These are phyloP conservation scores for Ormyrus thymus DNA, from an alignment of 2,888 invertebrate genomes.

Conservation along the genomic window DNA sequence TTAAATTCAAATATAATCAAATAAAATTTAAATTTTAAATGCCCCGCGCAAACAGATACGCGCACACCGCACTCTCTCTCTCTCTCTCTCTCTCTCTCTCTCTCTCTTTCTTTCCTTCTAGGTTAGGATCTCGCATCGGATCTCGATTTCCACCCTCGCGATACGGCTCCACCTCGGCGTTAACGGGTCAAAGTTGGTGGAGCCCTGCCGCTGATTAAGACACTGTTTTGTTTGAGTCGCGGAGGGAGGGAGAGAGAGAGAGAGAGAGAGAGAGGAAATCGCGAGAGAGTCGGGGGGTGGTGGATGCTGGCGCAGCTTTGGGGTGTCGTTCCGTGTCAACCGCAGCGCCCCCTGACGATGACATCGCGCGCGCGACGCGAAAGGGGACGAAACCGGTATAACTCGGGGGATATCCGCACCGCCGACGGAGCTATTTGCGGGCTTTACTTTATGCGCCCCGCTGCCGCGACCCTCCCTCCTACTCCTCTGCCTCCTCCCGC, in stretches of 20 bases:
- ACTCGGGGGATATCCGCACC: constrained; percentile 58
- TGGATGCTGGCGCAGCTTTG: constrained; percentile 39
- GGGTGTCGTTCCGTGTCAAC: constrained; percentile 74
- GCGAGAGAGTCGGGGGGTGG: constrained; percentile 24
- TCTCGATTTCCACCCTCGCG: constrained; percentile 8
- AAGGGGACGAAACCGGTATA: constrained; percentile 72
- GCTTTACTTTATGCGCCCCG: constrained; percentile 61
- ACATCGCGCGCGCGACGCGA: constrained; percentile 71
- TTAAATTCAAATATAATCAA: constrained; percentile 76
- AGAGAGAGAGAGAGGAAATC: constrained; percentile 20
- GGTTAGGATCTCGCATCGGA: background rate
- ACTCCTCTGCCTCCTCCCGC: background rate
- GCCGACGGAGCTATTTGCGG: constrained; percentile 63
- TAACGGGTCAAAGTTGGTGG: constrained; percentile 69
- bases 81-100: constrained; percentile 14
- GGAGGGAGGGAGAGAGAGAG: constrained; percentile 33
- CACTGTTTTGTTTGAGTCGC: constrained; percentile 69
- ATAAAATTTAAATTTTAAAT: constrained; percentile 75
- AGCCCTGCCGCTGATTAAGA: constrained; percentile 67
- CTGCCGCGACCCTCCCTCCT: background rate
- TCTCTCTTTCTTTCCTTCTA: constrained; percentile 4
- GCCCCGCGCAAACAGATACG: constrained; percentile 30
- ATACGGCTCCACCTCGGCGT: constrained; percentile 48
- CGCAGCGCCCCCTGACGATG: constrained; percentile 75
- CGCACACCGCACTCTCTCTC: background rate